A percentile compares a stretch with the other conserved stretches of the same genome.
phyloP scores from a whole-genome alignment of 2,888 invertebrate genomes.

The Nomada lathburiana region DNA sequence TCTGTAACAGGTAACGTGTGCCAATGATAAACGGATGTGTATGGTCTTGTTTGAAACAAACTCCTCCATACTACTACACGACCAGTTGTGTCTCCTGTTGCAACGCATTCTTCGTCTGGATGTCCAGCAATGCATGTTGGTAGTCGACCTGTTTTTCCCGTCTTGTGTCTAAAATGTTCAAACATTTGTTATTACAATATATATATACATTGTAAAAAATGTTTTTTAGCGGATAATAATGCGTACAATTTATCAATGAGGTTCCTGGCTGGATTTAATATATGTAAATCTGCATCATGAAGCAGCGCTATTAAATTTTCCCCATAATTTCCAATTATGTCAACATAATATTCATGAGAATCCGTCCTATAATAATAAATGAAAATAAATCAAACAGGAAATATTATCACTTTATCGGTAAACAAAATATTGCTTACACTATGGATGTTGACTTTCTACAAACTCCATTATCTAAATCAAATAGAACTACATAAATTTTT shows the following conservation, averaged over 20 bases:
- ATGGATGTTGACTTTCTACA: conserved; percentile 64
- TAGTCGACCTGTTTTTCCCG: conserved; percentile 75
- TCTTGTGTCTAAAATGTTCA: conserved; percentile 63
- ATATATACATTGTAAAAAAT: background rate
- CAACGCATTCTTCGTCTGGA: conserved; percentile 88
- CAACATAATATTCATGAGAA: conserved; percentile 77
- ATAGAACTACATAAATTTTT: conserved; percentile 65
- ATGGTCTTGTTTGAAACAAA: conserved; percentile 78
- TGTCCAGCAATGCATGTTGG: conserved; percentile 89
- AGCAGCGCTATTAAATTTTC: conserved; percentile 80
- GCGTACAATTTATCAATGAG: conserved; percentile 74
- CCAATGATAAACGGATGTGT: conserved; percentile 89
- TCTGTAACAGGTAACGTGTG: conserved; percentile 90
- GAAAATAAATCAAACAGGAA: background rate
- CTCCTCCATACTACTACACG: conserved; percentile 88
- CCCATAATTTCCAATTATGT: conserved; percentile 80
- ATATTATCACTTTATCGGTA: background rate
- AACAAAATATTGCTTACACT: conserved; percentile 49
- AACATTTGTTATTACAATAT: background rate
- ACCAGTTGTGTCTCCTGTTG: conserved; percentile 89
- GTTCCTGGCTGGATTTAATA: conserved; percentile 77
- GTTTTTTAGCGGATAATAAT: conserved; percentile 1
- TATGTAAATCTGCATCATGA: conserved; percentile 75
- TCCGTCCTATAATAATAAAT: conserved; percentile 42
- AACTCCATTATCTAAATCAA: conserved; percentile 76